A percentile compares a stretch with the other conserved stretches of the same genome.
Conservation (phyloP, 2,113 vertebrate genomes). For the Podiceps cristatus region DNA sequence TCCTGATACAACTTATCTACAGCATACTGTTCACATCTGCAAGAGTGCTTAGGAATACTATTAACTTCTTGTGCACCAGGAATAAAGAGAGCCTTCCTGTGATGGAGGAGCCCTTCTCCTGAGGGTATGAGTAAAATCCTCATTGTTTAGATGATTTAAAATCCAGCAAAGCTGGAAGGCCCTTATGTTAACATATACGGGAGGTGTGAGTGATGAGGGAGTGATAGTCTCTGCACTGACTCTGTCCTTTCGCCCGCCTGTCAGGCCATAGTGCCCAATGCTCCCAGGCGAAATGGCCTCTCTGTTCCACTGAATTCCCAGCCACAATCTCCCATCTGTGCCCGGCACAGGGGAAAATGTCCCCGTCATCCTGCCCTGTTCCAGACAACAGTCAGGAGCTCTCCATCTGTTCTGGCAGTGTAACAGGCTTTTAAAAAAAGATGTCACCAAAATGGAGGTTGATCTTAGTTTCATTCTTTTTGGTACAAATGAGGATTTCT, state of each 20-base stretch:
- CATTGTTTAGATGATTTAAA: conserved; percentile 10
- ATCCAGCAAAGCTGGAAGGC: background rate
- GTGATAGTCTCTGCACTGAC: background rate
- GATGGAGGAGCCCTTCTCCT: background rate
- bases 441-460: background rate
- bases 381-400: background rate
- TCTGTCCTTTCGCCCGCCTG: background rate
- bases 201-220: background rate
- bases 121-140: background rate
- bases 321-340: background rate
- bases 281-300: background rate
- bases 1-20: conserved; percentile 42
- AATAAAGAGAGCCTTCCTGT: background rate
- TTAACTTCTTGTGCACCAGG: conserved; percentile 2
- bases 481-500: background rate
- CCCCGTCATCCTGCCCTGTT: background rate
- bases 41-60: background rate
- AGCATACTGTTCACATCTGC: conserved; percentile 8
- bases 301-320: background rate
- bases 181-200: background rate
- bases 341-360: background rate
- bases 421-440: background rate
- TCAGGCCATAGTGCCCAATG: background rate
- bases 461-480: background rate
- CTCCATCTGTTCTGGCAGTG: background rate